These are phyloP conservation scores for Pterocles orientalis DNA, from an alignment of 2,113 vertebrate species.

Conservation along the genomic window DNA sequence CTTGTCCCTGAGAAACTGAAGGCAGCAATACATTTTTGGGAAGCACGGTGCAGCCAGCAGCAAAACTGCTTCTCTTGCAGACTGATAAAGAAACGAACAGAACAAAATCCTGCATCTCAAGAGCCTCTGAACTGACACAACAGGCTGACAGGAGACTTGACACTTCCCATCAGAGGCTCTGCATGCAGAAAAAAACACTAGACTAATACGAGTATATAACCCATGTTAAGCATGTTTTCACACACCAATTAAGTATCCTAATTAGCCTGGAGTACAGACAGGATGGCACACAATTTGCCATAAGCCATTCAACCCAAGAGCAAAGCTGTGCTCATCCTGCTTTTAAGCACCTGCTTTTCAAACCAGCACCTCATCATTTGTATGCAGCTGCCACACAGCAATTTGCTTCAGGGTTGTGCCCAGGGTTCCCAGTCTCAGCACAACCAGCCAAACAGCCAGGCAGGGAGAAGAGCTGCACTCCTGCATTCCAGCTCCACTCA, in stretches of 20 bases:
- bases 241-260: background rate
- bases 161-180: background rate
- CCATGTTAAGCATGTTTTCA: background rate
- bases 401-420: background rate
- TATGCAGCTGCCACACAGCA: background rate
- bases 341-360: background rate
- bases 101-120: background rate
- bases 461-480: background rate
- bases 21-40: background rate
- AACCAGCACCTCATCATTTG: background rate
- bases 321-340: background rate
- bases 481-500: background rate
- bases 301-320: background rate
- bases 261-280: background rate
- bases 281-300: background rate
- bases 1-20: background rate
- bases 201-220: background rate
- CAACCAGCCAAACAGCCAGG: background rate
- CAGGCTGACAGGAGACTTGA: background rate
- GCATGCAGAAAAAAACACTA: accelerated
- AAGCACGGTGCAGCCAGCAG: background rate
- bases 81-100: background rate
- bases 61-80: background rate
- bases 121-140: background rate
- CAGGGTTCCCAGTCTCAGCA: background rate